Evolutionary conservation across 2,888 invertebrate species (phyloP), one percentile per base, ranked within the genome.

Genomic region (Troides helena): DNA sequence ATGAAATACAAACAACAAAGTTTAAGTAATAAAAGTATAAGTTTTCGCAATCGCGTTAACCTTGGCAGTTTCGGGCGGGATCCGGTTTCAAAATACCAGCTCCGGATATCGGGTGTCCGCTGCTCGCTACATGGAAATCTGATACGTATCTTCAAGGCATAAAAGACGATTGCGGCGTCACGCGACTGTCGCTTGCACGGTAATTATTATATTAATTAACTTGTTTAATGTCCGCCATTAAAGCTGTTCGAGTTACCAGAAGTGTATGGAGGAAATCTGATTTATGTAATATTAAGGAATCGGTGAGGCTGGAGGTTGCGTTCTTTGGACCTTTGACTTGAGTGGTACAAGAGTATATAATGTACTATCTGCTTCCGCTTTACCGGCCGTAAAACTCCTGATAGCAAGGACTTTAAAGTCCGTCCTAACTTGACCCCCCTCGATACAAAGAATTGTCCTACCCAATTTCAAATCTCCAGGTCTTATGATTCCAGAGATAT

Each of bases 81-180:
- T 77, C 77, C 76, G 76, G 71, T 74, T 77, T 71, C 74, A 65
- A 68, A 75, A 74, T 70, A 65, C 17, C 65, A 12, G 59, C 17
- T 25, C 30, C 58, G 43, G 53, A 56, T 72, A 68, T 63, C 69
- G 61, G 61, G 62, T 69, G 68, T 25, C 39, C 57, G 69, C 46
- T 3, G 23, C 23, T 62, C 36, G 17, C 23, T 63, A 57, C 56
- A 67, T 25, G 70, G 71, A 62, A 73, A 74, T 70, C 50, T 68
- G 59, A 72, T 67, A 72, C 39, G 43, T 63, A 67, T 67, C 25
- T 14, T 46, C 59, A 72, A 71, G 65, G 73, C 25, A 56, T 14
- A 69, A 69, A 67, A 70, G 65, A 72, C 71, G 65, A 67, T 65
- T 68, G 70, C 57, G 7, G 62, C 30, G 18, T 65, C 50, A 59